These are phyloP conservation scores for Chelonia mydas DNA, from an alignment of 2,797 vertebrate genomes.

Conservation along the genomic window DNA sequence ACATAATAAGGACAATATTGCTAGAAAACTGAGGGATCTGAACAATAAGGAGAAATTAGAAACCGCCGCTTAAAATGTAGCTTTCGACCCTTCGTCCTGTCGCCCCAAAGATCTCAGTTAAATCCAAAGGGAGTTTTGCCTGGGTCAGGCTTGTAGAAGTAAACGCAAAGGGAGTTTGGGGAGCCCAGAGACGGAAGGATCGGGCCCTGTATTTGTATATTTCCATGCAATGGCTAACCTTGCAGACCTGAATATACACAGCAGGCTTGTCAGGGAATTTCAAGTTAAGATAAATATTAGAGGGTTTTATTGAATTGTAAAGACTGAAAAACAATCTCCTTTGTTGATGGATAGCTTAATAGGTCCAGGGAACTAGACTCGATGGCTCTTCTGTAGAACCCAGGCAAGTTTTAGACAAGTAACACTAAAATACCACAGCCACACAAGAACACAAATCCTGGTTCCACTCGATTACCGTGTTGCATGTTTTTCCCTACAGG, in stretches of 20 bases:
- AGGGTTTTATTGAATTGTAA: constrained; percentile 31
- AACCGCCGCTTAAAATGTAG: too few species aligned
- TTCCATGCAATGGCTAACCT: not conserved
- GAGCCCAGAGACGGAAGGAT: not conserved
- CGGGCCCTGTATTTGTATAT: not conserved
- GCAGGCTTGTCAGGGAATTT: not conserved
- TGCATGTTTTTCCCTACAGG: not conserved
- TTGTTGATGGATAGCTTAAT: not conserved
- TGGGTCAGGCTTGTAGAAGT: not conserved
- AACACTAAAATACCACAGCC: not conserved
- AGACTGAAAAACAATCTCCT: not conserved
- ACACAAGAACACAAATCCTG: not conserved
- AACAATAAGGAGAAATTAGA: not conserved
- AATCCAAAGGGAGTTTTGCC: not conserved
- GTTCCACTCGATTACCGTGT: not conserved
- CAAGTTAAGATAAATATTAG: constrained; percentile 21
- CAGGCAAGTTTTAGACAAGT: not conserved
- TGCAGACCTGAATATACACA: not conserved
- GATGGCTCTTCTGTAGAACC: not conserved
- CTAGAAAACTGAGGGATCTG: not conserved
- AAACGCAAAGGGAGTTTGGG: not conserved
- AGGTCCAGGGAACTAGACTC: not conserved
- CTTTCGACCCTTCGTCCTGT: rapidly evolving
- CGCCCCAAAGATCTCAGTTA: not conserved
- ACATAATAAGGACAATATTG: not conserved